Evolutionary conservation across 2,797 vertebrate genomes (phyloP).

Genomic region (Cirrhinus molitorella): DNA sequence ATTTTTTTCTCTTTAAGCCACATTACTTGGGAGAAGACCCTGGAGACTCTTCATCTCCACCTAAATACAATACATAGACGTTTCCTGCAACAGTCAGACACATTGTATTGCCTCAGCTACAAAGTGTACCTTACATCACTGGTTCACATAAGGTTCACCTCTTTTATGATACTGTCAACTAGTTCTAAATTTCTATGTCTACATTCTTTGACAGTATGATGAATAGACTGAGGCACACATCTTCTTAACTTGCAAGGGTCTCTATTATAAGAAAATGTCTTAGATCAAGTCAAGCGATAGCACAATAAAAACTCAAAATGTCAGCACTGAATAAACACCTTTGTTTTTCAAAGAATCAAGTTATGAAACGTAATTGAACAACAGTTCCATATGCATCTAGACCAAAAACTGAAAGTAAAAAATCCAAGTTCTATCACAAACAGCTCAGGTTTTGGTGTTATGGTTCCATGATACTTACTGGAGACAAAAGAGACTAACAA

Average conservation of each 20-base stretch:
- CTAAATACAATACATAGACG: constrained; percentile 1
- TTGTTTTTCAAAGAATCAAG: constrained; percentile 11
- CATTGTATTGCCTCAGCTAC: neutral
- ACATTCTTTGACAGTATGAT: constrained; percentile 3
- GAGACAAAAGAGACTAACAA: neutral
- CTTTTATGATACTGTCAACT: neutral
- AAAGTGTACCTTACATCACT: neutral
- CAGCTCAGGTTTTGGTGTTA: neutral
- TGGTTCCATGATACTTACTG: neutral
- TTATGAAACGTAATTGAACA: constrained; percentile 46
- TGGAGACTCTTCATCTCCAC: constrained; percentile 25
- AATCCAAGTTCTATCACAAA: neutral
- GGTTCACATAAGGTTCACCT: neutral
- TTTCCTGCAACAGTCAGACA: neutral
- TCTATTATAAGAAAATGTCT: neutral
- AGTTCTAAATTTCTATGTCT: neutral
- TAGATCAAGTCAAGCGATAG: constrained; percentile 17
- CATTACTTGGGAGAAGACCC: constrained; percentile 6
- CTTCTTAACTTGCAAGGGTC: neutral
- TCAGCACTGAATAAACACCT: constrained; percentile 32
- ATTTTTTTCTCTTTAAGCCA: neutral
- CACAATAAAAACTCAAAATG: constrained; percentile 22
- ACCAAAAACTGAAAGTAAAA: neutral
- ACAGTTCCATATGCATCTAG: neutral
- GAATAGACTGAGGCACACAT: neutral